Evolutionary conservation across 2,113 vertebrate species (phyloP), one percentile per base, ranked within the genome.

Genomic region (Gobio gobio): DNA sequence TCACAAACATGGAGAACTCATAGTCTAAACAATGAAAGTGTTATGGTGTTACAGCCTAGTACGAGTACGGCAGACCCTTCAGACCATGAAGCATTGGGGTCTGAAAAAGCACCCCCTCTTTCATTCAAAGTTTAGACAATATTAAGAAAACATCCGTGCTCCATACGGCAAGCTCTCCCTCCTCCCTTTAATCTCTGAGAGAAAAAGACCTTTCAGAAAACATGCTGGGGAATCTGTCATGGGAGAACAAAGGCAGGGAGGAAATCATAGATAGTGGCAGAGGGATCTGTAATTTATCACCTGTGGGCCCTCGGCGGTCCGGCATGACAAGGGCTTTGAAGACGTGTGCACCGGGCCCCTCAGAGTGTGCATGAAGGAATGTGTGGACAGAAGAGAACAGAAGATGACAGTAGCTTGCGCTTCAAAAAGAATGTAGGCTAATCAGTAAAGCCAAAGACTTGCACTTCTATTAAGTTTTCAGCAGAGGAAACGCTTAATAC

Each of bases 101-200:
- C 70, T 33, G 16, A 49, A 54, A 36, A 76, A 33, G 61, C 29
- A 43, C 43, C 75, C 78, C 43, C 74, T 29, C n/a, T 81, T 78
- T 83, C 64, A 83, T 87, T 90, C 91, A 91, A 90, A 91, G 92
- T 91, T 88, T 87, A 91, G 91, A 92, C 93, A 93, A 92, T 92
- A 92, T 93, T 94, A 93, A 89, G 91, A 95, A 93, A 95, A 95
- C 94, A 95, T 95, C 94, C 93, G 91, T 90, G 92, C 90, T 93
- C 93, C 93, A 94, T 93, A 95, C 91, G 91, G 91, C n/a, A 88
- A 66, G 83, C 85, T 87, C 93, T 91, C 93, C 92, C 92, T 90
- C 85, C 86, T 91, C 88, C 87, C 91, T 95, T 94, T 95, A 93
- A 94, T 94, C 94, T 94, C 82, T 56, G 89, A 91, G 63, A 74